Conservation (phyloP, 2,797 vertebrate species). For the Xerus rutilus region DNA sequence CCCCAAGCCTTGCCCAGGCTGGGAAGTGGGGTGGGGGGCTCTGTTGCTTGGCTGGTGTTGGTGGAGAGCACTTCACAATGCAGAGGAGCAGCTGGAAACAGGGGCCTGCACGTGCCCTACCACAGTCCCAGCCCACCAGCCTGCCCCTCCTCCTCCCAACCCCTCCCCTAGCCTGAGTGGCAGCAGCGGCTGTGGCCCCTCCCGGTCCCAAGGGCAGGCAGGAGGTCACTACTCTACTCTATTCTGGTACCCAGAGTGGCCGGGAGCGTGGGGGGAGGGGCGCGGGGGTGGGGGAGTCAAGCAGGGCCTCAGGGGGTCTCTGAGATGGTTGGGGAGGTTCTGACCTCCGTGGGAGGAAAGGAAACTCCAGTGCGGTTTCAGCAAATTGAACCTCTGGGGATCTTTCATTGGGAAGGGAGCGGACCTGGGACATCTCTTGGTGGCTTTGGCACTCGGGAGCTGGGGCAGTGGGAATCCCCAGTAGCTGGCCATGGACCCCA, state of each 20-base stretch:
- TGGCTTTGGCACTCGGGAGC: neutral
- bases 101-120: neutral
- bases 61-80: neutral
- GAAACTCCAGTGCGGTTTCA: neutral
- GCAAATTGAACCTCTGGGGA: neutral
- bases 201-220: constrained; percentile 14
- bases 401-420: neutral
- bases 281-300: neutral
- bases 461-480: neutral
- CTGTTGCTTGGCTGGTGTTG: neutral
- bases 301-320: neutral
- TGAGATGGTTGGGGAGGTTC: neutral
- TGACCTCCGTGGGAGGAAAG: neutral
- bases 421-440: neutral
- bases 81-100: neutral
- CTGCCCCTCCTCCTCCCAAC: neutral
- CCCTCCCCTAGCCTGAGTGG: constrained; percentile 59
- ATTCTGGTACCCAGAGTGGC: constrained; percentile 55
- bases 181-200: constrained; percentile 63
- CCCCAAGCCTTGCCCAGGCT: neutral
- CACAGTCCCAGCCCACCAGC: neutral
- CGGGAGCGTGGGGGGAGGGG: neutral
- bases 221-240: constrained; percentile 31
- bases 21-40: neutral
- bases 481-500: neutral